Evolutionary conservation across 2,797 vertebrate species (phyloP).

Genomic region (Botia almorhae): DNA sequence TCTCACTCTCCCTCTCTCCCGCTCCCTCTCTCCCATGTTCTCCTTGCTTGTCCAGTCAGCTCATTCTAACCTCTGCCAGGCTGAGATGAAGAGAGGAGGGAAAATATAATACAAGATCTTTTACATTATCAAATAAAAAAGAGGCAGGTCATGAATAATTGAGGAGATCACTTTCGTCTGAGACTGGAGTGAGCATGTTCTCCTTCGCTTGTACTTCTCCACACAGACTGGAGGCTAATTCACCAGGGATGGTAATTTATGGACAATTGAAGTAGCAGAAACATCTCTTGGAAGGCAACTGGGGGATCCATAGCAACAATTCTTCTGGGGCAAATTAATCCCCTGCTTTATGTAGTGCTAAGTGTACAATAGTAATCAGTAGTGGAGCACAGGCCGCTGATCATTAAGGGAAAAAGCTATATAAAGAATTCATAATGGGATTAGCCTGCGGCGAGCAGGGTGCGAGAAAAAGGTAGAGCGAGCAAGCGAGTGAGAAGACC

Average conservation of each 20-base stretch:
- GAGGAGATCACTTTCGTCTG: conserved; percentile 88
- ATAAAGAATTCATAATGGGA: conserved; percentile 99
- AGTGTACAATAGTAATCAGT: conserved; percentile 99
- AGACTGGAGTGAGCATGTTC: conserved; percentile 79
- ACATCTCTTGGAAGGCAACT: conserved; percentile 95
- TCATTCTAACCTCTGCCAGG: conserved; percentile 50
- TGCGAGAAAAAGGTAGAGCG: conserved; percentile 71
- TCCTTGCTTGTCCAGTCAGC: conserved; percentile 2
- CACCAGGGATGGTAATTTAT: conserved; percentile 99
- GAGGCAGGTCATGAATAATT: conserved; percentile 92
- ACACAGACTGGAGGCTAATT: conserved; percentile 93
- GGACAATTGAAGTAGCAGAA: conserved; percentile 99
- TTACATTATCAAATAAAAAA: conserved; percentile 65
- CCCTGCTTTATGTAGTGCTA: conserved; percentile 99
- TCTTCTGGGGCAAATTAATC: conserved; percentile 99
- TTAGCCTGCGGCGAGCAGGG: conserved; percentile 97
- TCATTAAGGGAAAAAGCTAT: conserved; percentile 99
- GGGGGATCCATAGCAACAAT: conserved; percentile 99
- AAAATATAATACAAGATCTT: conserved; percentile 70
- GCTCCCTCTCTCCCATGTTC: neutral
- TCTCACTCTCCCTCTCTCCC: no score
- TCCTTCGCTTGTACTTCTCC: conserved; percentile 88
- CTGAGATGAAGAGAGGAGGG: conserved; percentile 57
- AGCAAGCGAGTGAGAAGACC: conserved; percentile 72
- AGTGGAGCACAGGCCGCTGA: conserved; percentile 98